Conservation (phyloP, 1,140 invertebrate genomes). For the Maconellicoccus hirsutus region DNA sequence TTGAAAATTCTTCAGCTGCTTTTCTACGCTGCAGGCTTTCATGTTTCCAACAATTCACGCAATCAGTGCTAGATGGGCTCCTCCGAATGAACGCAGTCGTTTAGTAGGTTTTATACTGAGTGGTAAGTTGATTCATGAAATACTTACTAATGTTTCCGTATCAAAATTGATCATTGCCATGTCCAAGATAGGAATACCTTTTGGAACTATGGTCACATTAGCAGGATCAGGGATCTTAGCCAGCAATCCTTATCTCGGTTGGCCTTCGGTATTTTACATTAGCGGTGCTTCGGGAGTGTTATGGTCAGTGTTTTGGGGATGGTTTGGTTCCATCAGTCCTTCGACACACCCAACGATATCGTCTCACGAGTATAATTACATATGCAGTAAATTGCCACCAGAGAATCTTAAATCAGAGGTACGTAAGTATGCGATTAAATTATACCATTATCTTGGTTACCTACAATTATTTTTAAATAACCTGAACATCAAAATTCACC, state of each 20-base stretch:
- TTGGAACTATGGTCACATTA: slow-evolving; percentile 61
- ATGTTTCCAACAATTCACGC: slow-evolving; percentile 70
- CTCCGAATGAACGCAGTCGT: slow-evolving; percentile 43
- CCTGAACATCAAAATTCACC: too few relatives aligned
- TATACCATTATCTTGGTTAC: too few relatives aligned
- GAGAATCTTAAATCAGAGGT: background rate
- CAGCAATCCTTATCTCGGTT: slow-evolving; percentile 42
- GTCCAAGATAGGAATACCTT: slow-evolving; percentile 39
- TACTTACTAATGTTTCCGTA: too few relatives aligned
- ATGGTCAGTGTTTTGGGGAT: slow-evolving; percentile 49
- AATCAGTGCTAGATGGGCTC: slow-evolving; percentile 61
- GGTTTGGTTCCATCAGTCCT: slow-evolving; percentile 52
- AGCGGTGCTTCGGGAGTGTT: slow-evolving; percentile 50
- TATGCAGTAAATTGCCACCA: background rate
- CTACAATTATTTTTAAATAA: too few relatives aligned
- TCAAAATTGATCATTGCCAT: too few relatives aligned
- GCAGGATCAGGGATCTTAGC: slow-evolving; percentile 50
- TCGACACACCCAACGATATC: slow-evolving; percentile 43
- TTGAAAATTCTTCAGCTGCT: background rate
- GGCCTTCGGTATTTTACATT: slow-evolving; percentile 65
- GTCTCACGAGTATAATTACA: slow-evolving; percentile 38
- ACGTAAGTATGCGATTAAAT: background rate
- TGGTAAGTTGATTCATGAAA: slow-evolving; percentile 36
- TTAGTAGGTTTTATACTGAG: slow-evolving; percentile 46
- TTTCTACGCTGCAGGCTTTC: slow-evolving; percentile 45